Base-by-base conservation (phyloP, 1,140 invertebrate genomes). In the Drosophila ercepeae region DNA sequence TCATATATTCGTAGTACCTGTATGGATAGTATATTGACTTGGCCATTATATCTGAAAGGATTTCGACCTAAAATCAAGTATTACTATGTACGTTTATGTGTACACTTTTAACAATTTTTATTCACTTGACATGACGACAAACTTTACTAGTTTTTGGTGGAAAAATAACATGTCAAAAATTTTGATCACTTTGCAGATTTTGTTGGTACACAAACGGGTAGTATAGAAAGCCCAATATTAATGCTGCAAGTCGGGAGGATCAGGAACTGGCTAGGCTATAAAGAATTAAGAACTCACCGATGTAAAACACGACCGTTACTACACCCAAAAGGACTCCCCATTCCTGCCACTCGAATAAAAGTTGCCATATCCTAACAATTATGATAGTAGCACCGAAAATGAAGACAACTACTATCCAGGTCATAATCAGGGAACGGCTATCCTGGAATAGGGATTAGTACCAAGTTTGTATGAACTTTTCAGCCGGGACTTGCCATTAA, bases 121-220 rank as follows among this genome's bases (percentile, higher is more conserved):
- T 32, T 32, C 11, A 11, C 29, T 32, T 32, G 2, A 9, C 0
- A 32, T 11, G 9, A n/a, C 3, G 11, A 32, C 29, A n/a, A 4
- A 32, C 2, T 27, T 27, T 27, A 27, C 6, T 27, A 27, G 9
- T 27, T 8, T 27, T 7, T 9, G 7, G n/a, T n/a, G n/a, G 11
- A 32, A 32, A 9, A 3, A 2, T n/a, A n/a, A 11, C 4, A 9
- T n/a, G 3, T n/a, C 9, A 32, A 11, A 11, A 32, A 11, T 18
- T 1, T 11, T 13, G 11, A 3, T 25, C 34, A 2, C 13, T 9
- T 21, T 61, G 6, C 19, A 59, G 11, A 0, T 32, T 19, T 1
- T 19, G 25, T 5, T 18, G 8, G 11, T 59, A 61, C 0, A 27
- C 13, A 8, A n/a, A 59, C 0, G 59, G 59, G 8, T 45, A 63